Conservation (phyloP, 2,888 invertebrate genomes). For the Hedya salicella region DNA sequence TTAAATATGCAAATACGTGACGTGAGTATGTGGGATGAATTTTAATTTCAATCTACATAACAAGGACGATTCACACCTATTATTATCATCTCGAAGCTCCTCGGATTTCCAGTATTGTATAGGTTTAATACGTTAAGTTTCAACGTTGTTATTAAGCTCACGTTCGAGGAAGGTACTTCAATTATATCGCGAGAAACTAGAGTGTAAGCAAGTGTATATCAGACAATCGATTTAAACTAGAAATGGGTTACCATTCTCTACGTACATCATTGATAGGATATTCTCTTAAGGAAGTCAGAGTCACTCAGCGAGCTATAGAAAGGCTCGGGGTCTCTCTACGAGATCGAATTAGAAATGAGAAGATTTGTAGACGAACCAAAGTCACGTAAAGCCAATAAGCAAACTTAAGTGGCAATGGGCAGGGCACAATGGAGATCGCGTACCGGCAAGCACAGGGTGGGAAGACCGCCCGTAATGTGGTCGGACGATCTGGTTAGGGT, state of each 20-base stretch:
- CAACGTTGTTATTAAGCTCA: conserved; percentile 28
- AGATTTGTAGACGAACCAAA: too few species aligned
- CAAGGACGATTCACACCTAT: conserved; percentile 39
- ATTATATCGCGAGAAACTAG: conserved; percentile 23
- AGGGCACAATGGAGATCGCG: too few species aligned
- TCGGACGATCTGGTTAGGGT: too few species aligned
- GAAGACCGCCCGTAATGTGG: too few species aligned
- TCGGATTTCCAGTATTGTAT: conserved; percentile 22
- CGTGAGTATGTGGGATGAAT: conserved; percentile 51
- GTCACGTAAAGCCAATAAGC: too few species aligned
- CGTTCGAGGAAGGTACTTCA: conserved; percentile 19
- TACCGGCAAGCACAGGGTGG: too few species aligned
- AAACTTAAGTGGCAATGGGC: too few species aligned
- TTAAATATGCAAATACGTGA: conserved; percentile 49
- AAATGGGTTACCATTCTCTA: neutral
- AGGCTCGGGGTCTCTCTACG: too few species aligned
- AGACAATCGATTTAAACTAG: neutral
- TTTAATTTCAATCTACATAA: conserved; percentile 52
- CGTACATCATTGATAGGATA: too few species aligned
- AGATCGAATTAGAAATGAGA: too few species aligned
- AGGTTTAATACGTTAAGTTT: conserved; percentile 33
- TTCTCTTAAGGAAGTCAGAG: too few species aligned
- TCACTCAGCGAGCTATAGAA: too few species aligned
- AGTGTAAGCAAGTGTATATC: neutral
- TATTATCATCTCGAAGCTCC: conserved; percentile 19